Conservation (phyloP, 2,113 vertebrate genomes). For the Natator depressus region DNA sequence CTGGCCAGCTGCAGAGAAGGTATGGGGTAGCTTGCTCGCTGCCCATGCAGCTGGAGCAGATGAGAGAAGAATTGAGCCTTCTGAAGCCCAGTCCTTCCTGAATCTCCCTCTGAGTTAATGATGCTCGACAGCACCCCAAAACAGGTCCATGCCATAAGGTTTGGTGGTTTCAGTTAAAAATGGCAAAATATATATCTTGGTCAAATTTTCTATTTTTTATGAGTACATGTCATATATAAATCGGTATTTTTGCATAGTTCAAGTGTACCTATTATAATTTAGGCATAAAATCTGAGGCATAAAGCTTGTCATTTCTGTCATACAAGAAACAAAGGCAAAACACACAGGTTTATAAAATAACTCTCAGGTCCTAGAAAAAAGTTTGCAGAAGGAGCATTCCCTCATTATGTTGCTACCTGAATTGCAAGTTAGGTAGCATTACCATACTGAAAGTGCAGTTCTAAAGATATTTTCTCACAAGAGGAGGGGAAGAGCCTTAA, state of each 20-base stretch:
- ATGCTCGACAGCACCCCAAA: not conserved
- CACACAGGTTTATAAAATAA: constrained; percentile 16
- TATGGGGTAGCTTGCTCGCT: not conserved
- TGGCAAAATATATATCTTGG: constrained; percentile 27
- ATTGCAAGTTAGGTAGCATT: constrained; percentile 41
- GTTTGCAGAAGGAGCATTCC: not conserved
- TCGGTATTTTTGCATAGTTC: constrained; percentile 45
- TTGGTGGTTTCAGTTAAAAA: constrained; percentile 59
- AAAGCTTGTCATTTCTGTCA: constrained; percentile 33
- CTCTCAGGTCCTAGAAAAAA: not conserved
- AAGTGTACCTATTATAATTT: constrained; percentile 30
- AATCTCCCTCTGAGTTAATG: not conserved
- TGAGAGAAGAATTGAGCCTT: not conserved
- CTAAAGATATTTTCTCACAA: not conserved
- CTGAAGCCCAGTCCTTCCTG: not conserved
- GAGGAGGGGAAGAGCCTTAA: constrained; percentile 55
- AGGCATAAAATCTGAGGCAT: constrained; percentile 35
- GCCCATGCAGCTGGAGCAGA: not conserved
- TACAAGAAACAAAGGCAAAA: not conserved
- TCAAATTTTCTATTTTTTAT: constrained; percentile 18
- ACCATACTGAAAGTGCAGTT: constrained; percentile 46
- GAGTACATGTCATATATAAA: constrained; percentile 26
- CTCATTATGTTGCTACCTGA: constrained; percentile 25
- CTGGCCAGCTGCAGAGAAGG: not conserved
- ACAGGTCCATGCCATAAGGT: constrained; percentile 1